Evolutionary conservation across 1,140 invertebrate genomes (phyloP), one percentile per base, ranked within the genome.

Genomic region (Gonatopus flavifemur): DNA sequence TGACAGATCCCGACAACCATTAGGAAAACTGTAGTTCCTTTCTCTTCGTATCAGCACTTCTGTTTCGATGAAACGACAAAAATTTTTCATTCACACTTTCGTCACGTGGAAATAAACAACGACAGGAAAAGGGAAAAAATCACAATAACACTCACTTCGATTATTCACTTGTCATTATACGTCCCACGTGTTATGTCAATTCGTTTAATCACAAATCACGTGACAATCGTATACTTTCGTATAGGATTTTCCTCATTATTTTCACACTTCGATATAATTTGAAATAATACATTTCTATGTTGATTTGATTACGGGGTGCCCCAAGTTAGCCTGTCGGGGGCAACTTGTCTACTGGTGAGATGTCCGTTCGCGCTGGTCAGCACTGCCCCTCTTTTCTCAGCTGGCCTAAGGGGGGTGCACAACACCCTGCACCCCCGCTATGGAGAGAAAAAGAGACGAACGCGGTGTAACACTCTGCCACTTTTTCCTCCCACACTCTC

Each of bases 291-390:
- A n/a, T n/a, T n/a, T n/a, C n/a, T n/a, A n/a, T n/a, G n/a, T n/a
- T n/a, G n/a, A n/a, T n/a, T n/a, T n/a, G n/a, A n/a, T n/a, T n/a
- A n/a, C n/a, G 15, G 22, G 28, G 38, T 39, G 7, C 35, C 40
- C 20, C 55, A 55, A 67, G 63, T 64, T 73, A 39, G 59, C 66
- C 55, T 66, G 66, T 28, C 67, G 60, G 62, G 55, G 59, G 70
- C 70, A 69, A 67, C 65, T 71, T 70, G 60, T 64, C 57, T 71
- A 75, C 71, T 72, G 72, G 53, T 65, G 62, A 63, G 55, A 59
- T 60, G 56, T 62, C 62, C 64, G 68, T 62, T 64, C 67, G 59
- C 50, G 58, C 51, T 73, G 72, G 70, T 72, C 70, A 71, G 69
- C 69, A 55, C 24, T 64, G 62, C 61, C 62, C 66, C 64, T 62